phyloP scores from a whole-genome alignment of 53 echinoderm and acorn worm species.

The Actinopyga echinites region DNA sequence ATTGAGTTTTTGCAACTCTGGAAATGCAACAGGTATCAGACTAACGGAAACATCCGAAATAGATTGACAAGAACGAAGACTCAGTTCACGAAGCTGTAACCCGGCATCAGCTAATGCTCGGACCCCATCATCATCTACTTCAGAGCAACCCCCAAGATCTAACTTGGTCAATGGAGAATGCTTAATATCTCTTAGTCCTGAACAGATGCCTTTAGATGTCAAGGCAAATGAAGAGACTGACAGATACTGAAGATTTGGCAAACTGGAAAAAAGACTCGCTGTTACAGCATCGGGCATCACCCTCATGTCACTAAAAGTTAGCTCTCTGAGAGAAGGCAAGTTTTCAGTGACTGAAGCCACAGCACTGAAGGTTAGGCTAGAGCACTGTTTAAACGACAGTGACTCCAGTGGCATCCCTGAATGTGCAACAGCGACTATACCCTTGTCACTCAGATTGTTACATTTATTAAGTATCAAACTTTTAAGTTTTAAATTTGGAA shows the following conservation, averaged over 20 bases:
- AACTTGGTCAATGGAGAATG: conserved; percentile 50
- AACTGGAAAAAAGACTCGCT: conserved; percentile 41
- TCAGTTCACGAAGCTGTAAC: conserved; percentile 70
- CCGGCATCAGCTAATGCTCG: conserved; percentile 59
- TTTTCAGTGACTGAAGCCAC: conserved; percentile 64
- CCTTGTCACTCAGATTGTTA: conserved; percentile 66
- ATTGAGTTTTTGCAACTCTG: conserved; percentile 63
- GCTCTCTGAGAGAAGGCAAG: conserved; percentile 22
- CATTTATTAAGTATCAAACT: conserved; percentile 69
- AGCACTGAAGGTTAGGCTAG: conserved; percentile 48
- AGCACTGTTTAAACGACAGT: conserved; percentile 64
- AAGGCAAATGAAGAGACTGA: conserved; percentile 39
- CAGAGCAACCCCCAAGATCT: conserved; percentile 72
- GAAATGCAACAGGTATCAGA: conserved; percentile 50
- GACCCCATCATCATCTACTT: conserved; percentile 76
- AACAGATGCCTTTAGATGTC: conserved; percentile 53
- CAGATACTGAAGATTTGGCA: conserved; percentile 44
- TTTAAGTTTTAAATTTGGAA: conserved; percentile 63
- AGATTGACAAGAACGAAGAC: conserved; percentile 80
- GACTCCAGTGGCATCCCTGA: conserved; percentile 56
- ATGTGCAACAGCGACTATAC: conserved; percentile 62
- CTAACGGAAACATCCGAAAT: conserved; percentile 66
- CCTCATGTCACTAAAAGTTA: conserved; percentile 49
- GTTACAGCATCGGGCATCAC: conserved; percentile 51
- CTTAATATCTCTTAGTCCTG: conserved; percentile 47